phyloP scores from a whole-genome alignment of 2,888 invertebrate species.

The Abrostola triplasia region DNA sequence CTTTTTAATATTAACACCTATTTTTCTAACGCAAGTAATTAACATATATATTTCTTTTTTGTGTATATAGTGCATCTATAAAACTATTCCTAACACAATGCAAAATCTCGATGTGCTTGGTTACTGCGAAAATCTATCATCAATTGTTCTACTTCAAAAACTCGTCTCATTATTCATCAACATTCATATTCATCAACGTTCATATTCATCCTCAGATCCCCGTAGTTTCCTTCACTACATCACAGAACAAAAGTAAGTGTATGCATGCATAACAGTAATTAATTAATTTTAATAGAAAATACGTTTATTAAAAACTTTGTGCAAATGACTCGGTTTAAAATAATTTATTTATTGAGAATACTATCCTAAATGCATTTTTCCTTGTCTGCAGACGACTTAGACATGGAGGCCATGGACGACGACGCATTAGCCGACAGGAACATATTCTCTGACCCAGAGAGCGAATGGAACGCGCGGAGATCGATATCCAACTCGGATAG shows the following conservation, averaged over 20 bases:
- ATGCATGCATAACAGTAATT: slow-evolving; percentile 13
- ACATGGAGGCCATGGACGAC: slow-evolving; percentile 78
- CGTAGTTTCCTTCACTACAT: slow-evolving; percentile 27
- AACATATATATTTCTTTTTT: too few species aligned
- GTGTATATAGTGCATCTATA: too few species aligned
- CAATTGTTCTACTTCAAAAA: too few species aligned
- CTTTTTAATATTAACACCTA: too few species aligned
- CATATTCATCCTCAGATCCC: slow-evolving; percentile 36
- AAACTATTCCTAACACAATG: too few species aligned
- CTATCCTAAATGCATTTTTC: neutral
- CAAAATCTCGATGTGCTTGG: too few species aligned
- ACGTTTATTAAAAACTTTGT: too few species aligned
- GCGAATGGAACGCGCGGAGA: slow-evolving; percentile 88
- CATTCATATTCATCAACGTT: slow-evolving; percentile 22
- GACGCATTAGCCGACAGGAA: slow-evolving; percentile 88
- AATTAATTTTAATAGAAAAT: too few species aligned
- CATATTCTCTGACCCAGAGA: slow-evolving; percentile 92
- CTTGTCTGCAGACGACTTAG: slow-evolving; percentile 70
- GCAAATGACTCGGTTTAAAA: too few species aligned
- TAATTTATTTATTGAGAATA: too few species aligned
- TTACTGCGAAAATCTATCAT: too few species aligned
- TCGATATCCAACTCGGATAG: slow-evolving; percentile 64
- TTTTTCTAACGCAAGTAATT: too few species aligned
- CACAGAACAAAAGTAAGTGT: slow-evolving; percentile 20
- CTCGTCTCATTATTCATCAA: neutral